Base-by-base conservation (phyloP, 2,888 invertebrate genomes). In the Andrena minutula region DNA sequence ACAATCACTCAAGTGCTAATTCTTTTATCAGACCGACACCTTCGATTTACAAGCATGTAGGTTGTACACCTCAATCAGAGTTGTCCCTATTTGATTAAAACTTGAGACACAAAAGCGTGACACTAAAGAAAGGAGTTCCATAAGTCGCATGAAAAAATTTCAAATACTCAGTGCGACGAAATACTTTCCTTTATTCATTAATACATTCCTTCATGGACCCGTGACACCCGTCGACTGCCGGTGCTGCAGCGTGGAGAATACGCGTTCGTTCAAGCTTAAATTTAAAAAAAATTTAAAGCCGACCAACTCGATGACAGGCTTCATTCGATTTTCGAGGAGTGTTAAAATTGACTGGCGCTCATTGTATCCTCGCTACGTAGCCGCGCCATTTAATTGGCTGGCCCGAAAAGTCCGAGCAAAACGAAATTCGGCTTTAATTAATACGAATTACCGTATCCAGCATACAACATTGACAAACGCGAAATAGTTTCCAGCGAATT, bases 401-500 rank as follows among this genome's bases (percentile, higher is more conserved):
- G 28, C 2, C 20, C n/a, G 53, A 63, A 80, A 77, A 80, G 76
- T 80, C 49, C 66, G 26, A 47, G 32, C 12, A 53, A 64, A 77
- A 77, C 77, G 77, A 80, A 32, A 64, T 72, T 77, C 72, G 35
- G 10, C 47, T 77, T 80, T 72, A 80, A 80, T 80, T 66, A 75
- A 82, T 82, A 23, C 61, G 69, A 74, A 75, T 79, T 80, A 80
- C 61, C 81, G 60, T 28, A 35, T 47, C 70, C 56, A 8, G 23
- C 61, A 32, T 63, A 28, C 58, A 79, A 61, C 71, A 74, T 66
- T 56, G 78, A 58, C 49, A 53, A 69, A 41, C 73, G 74, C 35
- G 53, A 68, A 79, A 80, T 77, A 80, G 77, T 77, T 77, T 80
- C 66, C 63, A 51, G 58, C 68, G 63, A 77, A 77, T 80, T 72